Base-by-base conservation (phyloP, 2,888 invertebrate species). In the Eupelmus urozonus region DNA sequence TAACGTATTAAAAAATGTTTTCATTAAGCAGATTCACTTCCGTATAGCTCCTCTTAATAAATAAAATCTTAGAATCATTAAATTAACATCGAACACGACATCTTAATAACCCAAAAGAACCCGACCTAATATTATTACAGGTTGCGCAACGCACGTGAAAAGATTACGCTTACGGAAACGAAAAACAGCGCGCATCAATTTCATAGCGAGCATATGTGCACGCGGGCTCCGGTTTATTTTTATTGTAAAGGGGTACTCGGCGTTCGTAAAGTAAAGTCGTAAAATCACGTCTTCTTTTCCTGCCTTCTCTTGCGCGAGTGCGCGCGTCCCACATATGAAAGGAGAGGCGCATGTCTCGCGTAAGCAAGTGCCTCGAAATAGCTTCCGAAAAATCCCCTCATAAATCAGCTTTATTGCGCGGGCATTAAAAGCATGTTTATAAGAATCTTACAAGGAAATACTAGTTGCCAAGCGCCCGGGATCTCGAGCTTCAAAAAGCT, bases 351-450 rank as follows among this genome's bases (percentile, higher is more conserved):
- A 69, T 55, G 73, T 69, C 69, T 57, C 49, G 69, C 42, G 55
- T 75, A 75, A 74, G 74, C 78, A 78, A 78, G 78, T 78, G 78
- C 55, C 73, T 69, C 42, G 49, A 65, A 72, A 78, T 78, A 74
- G 78, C 73, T 78, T 78, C 78, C 78, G 67, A 78, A 78, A 78
- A 78, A 78, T 78, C 63, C 73, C 73, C 74, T 42, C 78, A 74
- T 78, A 78, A 78, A 78, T 78, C 78, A 78, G 60, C 55, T 78
- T 78, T 78, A 78, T 69, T 69, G 29, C 55, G 16, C 16, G 7
- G 72, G 69, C 63, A 67, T 74, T 78, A 74, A 74, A 74, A 63
- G 53, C 74, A 63, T 78, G 73, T 69, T 69, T 78, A 67, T 73
- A 78, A 65, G 69, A 78, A 73, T 55, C 59, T 65, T 65, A 76